Conservation (phyloP, 2,888 invertebrate species). For the Cordilura impudica region DNA sequence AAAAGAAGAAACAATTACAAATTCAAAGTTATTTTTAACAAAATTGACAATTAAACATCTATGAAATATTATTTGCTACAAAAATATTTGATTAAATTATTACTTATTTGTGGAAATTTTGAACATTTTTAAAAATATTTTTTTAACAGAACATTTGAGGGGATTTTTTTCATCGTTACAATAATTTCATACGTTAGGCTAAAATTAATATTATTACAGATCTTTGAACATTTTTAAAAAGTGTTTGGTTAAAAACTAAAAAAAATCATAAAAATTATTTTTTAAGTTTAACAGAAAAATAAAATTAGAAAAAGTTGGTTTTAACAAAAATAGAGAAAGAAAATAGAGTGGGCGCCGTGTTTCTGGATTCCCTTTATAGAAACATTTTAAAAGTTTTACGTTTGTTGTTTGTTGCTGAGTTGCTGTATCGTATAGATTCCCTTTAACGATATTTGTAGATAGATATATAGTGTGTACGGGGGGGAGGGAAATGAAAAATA, state of each 20-base stretch:
- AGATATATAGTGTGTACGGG: constrained; percentile 29
- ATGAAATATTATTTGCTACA: constrained; percentile 1
- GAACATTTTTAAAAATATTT: neutral
- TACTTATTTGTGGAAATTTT: constrained; percentile 21
- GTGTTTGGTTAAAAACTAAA: neutral
- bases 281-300: constrained; percentile 15
- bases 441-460: constrained; percentile 71
- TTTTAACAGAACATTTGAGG: constrained; percentile 34
- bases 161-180: neutral
- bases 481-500: constrained; percentile 44
- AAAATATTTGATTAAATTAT: neutral
- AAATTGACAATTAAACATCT: neutral
- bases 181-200: neutral
- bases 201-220: neutral
- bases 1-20: neutral
- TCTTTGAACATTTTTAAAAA: neutral
- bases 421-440: constrained; percentile 73
- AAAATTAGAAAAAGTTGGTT: constrained; percentile 28
- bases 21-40: neutral
- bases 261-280: neutral
- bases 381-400: constrained; percentile 64
- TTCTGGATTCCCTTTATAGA: constrained; percentile 76
- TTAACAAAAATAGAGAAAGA: constrained; percentile 49
- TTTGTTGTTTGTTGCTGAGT: constrained; percentile 58
- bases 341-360: constrained; percentile 68